Conservation (phyloP, 2,888 invertebrate species). For the Cosmorhoe ocellata region DNA sequence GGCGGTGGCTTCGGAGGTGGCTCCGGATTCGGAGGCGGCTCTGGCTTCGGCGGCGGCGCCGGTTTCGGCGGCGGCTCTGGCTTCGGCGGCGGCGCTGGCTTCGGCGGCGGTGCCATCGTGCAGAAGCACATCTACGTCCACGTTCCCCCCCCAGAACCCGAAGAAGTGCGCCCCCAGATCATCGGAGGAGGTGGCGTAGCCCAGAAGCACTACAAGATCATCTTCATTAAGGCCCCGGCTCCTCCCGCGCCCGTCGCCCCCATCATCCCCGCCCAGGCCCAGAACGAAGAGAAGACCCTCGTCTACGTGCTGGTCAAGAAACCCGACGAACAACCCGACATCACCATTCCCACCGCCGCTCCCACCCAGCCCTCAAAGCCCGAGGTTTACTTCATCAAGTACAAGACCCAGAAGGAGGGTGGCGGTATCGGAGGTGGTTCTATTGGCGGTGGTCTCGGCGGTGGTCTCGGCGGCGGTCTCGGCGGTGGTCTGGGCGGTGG, state of each 20-base stretch:
- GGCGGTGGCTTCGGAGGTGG: constrained; percentile 27
- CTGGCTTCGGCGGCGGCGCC: constrained; percentile 54
- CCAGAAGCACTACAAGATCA: constrained; percentile 92
- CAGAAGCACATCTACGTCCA: constrained; percentile 93
- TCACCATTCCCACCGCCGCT: constrained; percentile 87
- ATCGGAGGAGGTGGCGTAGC: constrained; percentile 84
- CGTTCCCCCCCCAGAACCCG: constrained; percentile 91
- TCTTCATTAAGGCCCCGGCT: constrained; percentile 92
- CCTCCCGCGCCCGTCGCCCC: constrained; percentile 89
- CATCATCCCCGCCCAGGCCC: constrained; percentile 87
- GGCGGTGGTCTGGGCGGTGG: constrained; percentile 45
- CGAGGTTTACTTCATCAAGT: constrained; percentile 92
- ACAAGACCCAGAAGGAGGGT: constrained; percentile 87
- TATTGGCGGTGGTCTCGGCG: constrained; percentile 45
- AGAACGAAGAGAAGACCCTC: constrained; percentile 90
- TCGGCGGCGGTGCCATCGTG: constrained; percentile 82
- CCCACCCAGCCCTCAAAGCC: constrained; percentile 91
- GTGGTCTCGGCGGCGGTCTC: constrained; percentile 47
- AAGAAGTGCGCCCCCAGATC: constrained; percentile 85
- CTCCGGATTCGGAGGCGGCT: constrained; percentile 39
- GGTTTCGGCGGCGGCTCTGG: constrained; percentile 62
- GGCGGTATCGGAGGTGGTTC: constrained; percentile 51
- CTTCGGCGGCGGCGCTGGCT: constrained; percentile 64
- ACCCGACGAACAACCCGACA: constrained; percentile 91
- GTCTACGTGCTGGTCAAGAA: constrained; percentile 92